A percentile compares a stretch with the other conserved stretches of the same genome.
Conservation (phyloP, 2,113 vertebrate genomes). For the Suncus etruscus region DNA sequence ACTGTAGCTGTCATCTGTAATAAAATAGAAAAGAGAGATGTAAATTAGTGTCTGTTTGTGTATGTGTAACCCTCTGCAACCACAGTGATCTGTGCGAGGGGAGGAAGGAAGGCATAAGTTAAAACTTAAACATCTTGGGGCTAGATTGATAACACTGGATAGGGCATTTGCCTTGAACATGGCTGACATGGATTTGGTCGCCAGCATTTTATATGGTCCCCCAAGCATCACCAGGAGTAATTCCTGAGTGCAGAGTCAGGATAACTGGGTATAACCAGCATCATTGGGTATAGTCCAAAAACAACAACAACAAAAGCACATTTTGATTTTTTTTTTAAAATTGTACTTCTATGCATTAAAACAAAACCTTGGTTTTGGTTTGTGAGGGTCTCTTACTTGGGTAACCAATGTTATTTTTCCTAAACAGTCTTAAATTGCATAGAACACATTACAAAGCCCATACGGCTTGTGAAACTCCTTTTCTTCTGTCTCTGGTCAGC, state of each 20-base stretch:
- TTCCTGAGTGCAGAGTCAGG: too few relatives aligned
- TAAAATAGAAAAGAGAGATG: background rate
- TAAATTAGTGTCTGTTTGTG: background rate
- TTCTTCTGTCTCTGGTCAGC: background rate
- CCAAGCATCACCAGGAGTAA: too few relatives aligned
- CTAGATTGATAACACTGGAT: too few relatives aligned
- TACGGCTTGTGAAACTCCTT: too few relatives aligned
- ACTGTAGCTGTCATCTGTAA: background rate
- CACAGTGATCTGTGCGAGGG: background rate
- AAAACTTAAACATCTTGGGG: too few relatives aligned
- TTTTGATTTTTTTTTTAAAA: background rate
- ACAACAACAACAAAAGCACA: background rate
- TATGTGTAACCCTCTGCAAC: background rate
- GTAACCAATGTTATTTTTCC: background rate
- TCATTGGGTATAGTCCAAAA: too few relatives aligned
- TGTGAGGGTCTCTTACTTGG: conserved; percentile 38
- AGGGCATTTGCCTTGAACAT: too few relatives aligned
- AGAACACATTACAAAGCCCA: background rate
- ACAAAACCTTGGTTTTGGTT: conserved; percentile 11
- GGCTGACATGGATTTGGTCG: too few relatives aligned
- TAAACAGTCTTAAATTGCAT: background rate
- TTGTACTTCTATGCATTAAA: background rate
- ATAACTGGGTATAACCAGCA: too few relatives aligned
- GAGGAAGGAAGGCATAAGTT: background rate
- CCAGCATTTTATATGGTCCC: too few relatives aligned